phyloP scores from a whole-genome alignment of 2,888 invertebrate species.

The Baronia brevicornis region DNA sequence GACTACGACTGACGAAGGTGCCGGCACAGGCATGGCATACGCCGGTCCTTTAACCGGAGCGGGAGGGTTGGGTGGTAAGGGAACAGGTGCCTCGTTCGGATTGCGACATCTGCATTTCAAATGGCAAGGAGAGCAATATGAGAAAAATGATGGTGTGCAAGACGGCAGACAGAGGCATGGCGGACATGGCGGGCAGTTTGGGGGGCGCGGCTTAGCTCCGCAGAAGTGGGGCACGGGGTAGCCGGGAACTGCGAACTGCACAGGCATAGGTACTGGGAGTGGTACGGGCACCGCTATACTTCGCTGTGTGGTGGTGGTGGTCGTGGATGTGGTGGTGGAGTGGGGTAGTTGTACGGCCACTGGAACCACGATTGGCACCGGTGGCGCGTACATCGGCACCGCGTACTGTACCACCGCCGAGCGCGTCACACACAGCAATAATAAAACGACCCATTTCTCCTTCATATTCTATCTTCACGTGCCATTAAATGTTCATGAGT shows the following conservation, averaged over 20 bases:
- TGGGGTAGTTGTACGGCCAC: constrained; percentile 1
- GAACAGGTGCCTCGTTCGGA: constrained; percentile 29
- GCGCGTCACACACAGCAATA: background rate
- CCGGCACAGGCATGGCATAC: constrained; percentile 24
- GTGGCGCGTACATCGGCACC: constrained; percentile 6
- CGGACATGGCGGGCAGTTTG: constrained; percentile 16
- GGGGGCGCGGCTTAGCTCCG: constrained; percentile 2
- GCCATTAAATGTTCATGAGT: constrained; percentile 2
- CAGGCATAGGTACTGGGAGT: constrained; percentile 28
- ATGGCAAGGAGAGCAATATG: constrained; percentile 35
- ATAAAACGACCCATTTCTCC: constrained; percentile 1
- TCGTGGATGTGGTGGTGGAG: constrained; percentile 17
- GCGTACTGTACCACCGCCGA: constrained; percentile 1
- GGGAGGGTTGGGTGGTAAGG: constrained; percentile 25
- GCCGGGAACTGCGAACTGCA: constrained; percentile 38
- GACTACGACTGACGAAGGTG: constrained; percentile 23
- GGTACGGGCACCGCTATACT: constrained; percentile 23
- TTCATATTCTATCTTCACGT: background rate
- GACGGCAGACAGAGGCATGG: constrained; percentile 16
- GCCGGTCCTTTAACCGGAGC: constrained; percentile 21
- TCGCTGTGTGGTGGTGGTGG: constrained; percentile 8
- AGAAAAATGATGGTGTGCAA: constrained; percentile 26
- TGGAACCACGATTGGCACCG: constrained; percentile 4
- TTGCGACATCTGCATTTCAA: constrained; percentile 45
- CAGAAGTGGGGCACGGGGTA: constrained; percentile 10